phyloP scores from a whole-genome alignment of 2,888 invertebrate species.

The Drosophila mimetica region DNA sequence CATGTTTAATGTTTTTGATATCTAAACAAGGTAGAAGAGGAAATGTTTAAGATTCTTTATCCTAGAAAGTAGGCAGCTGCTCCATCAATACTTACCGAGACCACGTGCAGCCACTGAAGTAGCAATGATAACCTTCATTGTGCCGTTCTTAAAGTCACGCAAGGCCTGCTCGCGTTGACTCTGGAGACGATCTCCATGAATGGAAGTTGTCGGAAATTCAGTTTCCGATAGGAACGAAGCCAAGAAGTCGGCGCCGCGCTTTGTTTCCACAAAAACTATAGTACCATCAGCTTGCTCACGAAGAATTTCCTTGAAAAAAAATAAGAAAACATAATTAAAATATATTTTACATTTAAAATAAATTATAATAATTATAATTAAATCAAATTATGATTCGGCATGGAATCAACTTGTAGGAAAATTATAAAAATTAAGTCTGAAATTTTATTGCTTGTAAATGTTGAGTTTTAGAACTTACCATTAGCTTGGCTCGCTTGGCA shows the following conservation, averaged over 20 bases:
- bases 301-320: constrained; percentile 70
- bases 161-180: constrained; percentile 98
- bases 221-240: constrained; percentile 92
- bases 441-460: too few species aligned
- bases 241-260: constrained; percentile 95
- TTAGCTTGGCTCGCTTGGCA: constrained; percentile 90
- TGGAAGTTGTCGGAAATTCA: constrained; percentile 96
- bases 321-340: too few species aligned
- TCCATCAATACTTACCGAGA: constrained; percentile 86
- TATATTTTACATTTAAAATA: too few species aligned
- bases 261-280: constrained; percentile 96
- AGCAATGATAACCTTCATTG: constrained; percentile 93
- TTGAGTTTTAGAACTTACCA: constrained; percentile 72
- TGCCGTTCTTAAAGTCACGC: constrained; percentile 92
- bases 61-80: not conserved
- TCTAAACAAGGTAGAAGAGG: constrained; percentile 85
- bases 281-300: constrained; percentile 85
- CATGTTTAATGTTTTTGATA: constrained; percentile 93
- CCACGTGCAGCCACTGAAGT: constrained; percentile 98
- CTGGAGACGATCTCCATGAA: constrained; percentile 98
- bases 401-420: too few species aligned
- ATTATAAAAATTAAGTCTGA: too few species aligned
- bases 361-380: too few species aligned
- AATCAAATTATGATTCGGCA: too few species aligned
- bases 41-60: not conserved